These are phyloP conservation scores for Pygocentrus nattereri DNA, from an alignment of 2,797 vertebrate species.

Conservation along the genomic window DNA sequence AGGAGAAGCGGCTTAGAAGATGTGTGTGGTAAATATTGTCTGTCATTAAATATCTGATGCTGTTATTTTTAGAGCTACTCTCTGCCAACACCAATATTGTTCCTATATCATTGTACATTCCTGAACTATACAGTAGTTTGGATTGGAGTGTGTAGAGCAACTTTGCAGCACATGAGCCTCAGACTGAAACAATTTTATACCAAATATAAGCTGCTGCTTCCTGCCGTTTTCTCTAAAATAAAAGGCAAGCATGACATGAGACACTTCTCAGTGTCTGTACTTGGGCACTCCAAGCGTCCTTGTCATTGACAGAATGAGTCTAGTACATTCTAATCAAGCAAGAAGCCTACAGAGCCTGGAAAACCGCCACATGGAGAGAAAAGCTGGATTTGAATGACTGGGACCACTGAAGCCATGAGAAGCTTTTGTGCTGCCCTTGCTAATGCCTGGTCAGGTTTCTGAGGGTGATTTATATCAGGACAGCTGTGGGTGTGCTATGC, in stretches of 20 bases:
- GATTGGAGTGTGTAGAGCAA: not conserved
- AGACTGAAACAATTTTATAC: not conserved
- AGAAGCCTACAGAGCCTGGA: not conserved
- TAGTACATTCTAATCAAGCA: not conserved
- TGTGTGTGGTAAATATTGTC: too few relatives aligned
- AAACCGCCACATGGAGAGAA: constrained; percentile 3
- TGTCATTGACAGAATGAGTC: not conserved
- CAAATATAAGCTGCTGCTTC: not conserved
- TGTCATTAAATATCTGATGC: too few relatives aligned
- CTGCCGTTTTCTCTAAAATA: constrained; percentile 5
- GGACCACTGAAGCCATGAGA: constrained; percentile 33
- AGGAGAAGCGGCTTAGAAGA: too few relatives aligned
- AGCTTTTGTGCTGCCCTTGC: constrained; percentile 58
- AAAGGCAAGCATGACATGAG: not conserved
- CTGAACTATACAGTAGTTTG: too few relatives aligned
- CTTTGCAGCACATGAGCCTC: not conserved
- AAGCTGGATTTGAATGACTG: not conserved
- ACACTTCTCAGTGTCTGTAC: not conserved
- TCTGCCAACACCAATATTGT: too few relatives aligned
- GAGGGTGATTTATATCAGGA: constrained; percentile 73
- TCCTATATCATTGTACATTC: too few relatives aligned
- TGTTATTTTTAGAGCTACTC: too few relatives aligned
- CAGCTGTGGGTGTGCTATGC: constrained; percentile 71
- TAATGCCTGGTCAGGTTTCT: constrained; percentile 66
- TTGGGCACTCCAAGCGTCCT: not conserved